These are phyloP conservation scores for Equus quagga DNA, from an alignment of 2,113 vertebrate genomes.

Conservation along the genomic window DNA sequence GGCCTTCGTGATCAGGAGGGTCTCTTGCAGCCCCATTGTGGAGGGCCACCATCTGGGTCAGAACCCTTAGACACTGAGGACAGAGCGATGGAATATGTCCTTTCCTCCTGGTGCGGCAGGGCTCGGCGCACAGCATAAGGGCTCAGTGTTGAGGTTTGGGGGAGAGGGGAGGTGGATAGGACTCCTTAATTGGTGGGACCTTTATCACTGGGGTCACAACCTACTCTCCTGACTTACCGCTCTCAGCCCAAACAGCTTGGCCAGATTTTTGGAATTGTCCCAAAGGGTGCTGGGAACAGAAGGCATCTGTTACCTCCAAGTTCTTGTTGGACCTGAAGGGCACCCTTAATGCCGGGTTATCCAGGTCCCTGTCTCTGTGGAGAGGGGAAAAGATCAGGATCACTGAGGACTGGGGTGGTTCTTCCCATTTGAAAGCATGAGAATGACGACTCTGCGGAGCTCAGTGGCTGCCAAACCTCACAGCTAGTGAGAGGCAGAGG, in stretches of 20 bases:
- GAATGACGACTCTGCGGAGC: not conserved
- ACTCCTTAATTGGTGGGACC: not conserved
- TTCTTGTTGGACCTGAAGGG: slow-evolving; percentile 7
- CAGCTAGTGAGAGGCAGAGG: not conserved
- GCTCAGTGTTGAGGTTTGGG: not conserved
- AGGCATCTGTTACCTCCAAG: not conserved
- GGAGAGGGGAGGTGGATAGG: not conserved
- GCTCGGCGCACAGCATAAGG: not conserved
- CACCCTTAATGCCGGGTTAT: not conserved
- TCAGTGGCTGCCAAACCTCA: not conserved
- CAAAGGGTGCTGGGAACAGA: not conserved
- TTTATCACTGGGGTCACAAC: not conserved
- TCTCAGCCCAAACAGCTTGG: not conserved
- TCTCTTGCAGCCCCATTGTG: not conserved
- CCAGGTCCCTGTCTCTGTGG: not conserved
- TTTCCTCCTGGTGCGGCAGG: not conserved
- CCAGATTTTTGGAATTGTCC: not conserved
- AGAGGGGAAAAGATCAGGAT: not conserved
- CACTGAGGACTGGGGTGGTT: not conserved
- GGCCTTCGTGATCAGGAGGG: not conserved
- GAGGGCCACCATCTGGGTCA: not conserved
- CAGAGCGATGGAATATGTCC: not conserved
- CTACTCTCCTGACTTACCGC: not conserved
- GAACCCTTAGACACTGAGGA: not conserved
- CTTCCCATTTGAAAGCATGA: not conserved